A percentile compares a stretch with the other conserved stretches of the same genome.
phyloP scores from a whole-genome alignment of 2,797 vertebrate species.

The Lophius americanus region DNA sequence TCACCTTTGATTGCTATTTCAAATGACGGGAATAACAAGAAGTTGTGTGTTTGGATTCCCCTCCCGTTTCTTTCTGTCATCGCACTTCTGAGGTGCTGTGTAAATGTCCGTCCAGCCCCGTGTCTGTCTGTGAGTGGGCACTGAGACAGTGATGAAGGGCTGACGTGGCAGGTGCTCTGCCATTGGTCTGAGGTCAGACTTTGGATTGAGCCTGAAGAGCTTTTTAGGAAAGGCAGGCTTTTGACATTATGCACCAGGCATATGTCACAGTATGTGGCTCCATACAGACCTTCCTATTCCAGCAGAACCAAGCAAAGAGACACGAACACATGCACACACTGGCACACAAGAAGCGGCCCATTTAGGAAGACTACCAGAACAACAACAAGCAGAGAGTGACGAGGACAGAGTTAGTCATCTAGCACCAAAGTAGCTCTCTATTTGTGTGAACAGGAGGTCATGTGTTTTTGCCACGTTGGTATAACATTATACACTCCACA shows the following conservation, averaged over 20 bases:
- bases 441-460: conserved; percentile 7
- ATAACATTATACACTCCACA: neutral
- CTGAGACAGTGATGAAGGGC: conserved; percentile 58
- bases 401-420: conserved; percentile 19
- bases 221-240: conserved; percentile 54
- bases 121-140: conserved; percentile 59
- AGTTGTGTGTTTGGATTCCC: conserved; percentile 61
- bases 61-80: conserved; percentile 56
- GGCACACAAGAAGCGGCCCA: conserved; percentile 42
- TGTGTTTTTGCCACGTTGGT: conserved; percentile 21
- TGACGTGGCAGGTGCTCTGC: conserved; percentile 78
- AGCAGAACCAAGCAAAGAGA: neutral
- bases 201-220: conserved; percentile 78
- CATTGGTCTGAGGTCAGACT: conserved; percentile 75
- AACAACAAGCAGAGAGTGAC: conserved; percentile 15
- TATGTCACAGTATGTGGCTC: conserved; percentile 52
- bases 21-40: conserved; percentile 74
- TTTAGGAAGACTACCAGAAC: conserved; percentile 43
- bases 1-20: conserved; percentile 79
- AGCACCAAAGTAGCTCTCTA: conserved; percentile 29
- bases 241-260: conserved; percentile 67
- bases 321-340: conserved; percentile 35
- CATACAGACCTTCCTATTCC: conserved; percentile 40
- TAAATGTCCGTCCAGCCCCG: conserved; percentile 24
- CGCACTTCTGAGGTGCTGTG: conserved; percentile 24